Percentiles rank a stretch among this genome's conserved stretches.
These are phyloP conservation scores for Oreochromis mossambicus DNA, from an alignment of 2,797 vertebrate species.

Conservation along the genomic window DNA sequence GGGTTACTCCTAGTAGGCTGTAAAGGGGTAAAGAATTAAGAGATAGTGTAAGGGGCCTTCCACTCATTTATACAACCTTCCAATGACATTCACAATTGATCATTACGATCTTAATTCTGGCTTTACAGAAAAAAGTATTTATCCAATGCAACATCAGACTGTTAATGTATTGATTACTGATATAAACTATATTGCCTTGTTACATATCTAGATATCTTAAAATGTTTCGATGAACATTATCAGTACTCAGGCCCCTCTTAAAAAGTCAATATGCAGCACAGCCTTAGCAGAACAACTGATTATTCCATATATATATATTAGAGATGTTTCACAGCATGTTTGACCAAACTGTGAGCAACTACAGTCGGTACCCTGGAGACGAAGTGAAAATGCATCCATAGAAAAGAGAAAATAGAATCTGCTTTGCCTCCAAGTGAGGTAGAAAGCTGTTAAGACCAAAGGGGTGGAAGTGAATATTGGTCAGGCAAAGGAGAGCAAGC, in stretches of 20 bases:
- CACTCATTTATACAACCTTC: neutral
- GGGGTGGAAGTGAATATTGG: constrained; percentile 4
- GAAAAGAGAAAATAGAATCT: neutral
- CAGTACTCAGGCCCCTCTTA: neutral
- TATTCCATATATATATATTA: neutral
- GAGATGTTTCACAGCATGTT: neutral
- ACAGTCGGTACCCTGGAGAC: neutral
- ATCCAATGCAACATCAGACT: neutral
- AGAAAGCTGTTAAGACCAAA: neutral
- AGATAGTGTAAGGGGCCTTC: neutral
- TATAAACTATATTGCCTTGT: neutral
- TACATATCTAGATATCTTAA: neutral
- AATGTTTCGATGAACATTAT: neutral
- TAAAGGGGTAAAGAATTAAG: neutral
- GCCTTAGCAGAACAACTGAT: neutral
- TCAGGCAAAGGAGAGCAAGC: neutral
- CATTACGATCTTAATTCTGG: neutral
- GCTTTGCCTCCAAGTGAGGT: neutral
- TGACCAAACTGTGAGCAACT: neutral
- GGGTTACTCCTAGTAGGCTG: neutral
- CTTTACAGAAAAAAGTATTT: neutral
- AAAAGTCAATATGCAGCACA: neutral
- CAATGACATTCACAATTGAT: neutral
- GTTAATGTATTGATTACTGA: neutral
- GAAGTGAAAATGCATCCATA: neutral